Evolutionary conservation across 2,797 vertebrate species (phyloP), one percentile per base, ranked within the genome.

Genomic region (Lithobates sylvaticus): DNA sequence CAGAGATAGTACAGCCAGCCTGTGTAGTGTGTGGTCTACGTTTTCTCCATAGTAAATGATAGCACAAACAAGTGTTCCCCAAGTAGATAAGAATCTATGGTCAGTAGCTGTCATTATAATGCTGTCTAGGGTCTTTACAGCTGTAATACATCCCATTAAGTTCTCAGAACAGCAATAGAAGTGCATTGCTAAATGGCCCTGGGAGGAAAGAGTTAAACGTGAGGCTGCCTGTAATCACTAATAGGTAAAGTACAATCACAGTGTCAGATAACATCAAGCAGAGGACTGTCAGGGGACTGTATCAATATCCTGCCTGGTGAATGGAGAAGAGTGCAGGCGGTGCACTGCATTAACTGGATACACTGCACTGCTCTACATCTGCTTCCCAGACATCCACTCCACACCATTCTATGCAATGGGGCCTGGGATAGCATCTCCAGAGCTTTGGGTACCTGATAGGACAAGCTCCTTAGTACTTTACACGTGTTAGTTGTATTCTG

Each of bases 141-240:
- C 18, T 71, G 10, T 71, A 34, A 13, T 58, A 58, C 47, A 73
- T 61, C 1, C 3, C 7, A 21, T 32, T 42, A 36, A 13, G 36
- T n/a, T n/a, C 1, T 4, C 44, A 72, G 2, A 26, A 34, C 26
- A 50, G 9, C 27, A 61, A 26, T 58, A 16, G 44, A 44, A 50
- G 7, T 9, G 10, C 34, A 18, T 34, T 44, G 67, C 10, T n/a
- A 71, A 54, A 32, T 64, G 27, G 42, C 26, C 29, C 54, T 1
- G 54, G 54, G 54, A 61, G 54, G 84, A 65, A 61, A 79, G 39
- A 39, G 84, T 85, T 85, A 85, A 85, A 47, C 89, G 85, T 3
- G 93, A 90, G 88, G 93, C 91, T 92, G 90, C 91, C 84, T 91
- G 91, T 93, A 92, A 94, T 90, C 92, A 91, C 61, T 86, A 81